These are phyloP conservation scores for Thymelicus acteon DNA, from an alignment of 2,888 invertebrate species.

Conservation along the genomic window DNA sequence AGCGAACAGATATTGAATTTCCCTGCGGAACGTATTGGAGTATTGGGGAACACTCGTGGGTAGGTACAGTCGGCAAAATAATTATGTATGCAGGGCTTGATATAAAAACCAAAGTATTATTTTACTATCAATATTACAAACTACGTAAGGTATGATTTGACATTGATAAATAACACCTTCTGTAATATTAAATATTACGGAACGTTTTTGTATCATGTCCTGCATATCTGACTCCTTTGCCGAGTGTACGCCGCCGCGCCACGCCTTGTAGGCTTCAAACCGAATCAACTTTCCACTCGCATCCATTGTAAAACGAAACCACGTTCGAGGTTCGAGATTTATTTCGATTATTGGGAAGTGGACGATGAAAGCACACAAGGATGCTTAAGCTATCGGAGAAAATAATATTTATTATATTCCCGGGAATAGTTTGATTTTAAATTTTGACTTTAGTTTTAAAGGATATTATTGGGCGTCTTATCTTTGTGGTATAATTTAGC, in stretches of 20 bases:
- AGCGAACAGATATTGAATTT: slow-evolving; percentile 72
- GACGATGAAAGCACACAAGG: slow-evolving; percentile 15
- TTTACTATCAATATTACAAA: too few species aligned
- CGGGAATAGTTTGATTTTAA: not conserved
- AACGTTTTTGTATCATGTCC: too few species aligned
- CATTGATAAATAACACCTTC: too few species aligned
- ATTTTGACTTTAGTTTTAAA: too few species aligned
- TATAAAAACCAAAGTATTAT: too few species aligned
- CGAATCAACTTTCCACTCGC: slow-evolving; percentile 66
- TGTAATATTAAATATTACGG: too few species aligned
- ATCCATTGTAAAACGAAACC: slow-evolving; percentile 49
- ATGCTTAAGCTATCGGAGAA: not conserved
- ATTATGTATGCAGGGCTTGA: too few species aligned
- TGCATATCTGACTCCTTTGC: too few species aligned
- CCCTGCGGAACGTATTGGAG: slow-evolving; percentile 60
- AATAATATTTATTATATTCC: not conserved
- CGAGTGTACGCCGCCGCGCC: too few species aligned
- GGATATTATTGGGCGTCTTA: too few species aligned
- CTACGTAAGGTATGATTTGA: too few species aligned
- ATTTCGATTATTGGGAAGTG: slow-evolving; percentile 45
- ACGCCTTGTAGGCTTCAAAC: slow-evolving; percentile 48
- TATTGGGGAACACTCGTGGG: slow-evolving; percentile 61
- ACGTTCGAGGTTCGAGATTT: slow-evolving; percentile 46
- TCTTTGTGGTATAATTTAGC: too few species aligned
- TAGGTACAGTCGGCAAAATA: slow-evolving; percentile 8